phyloP scores from a whole-genome alignment of 2,797 vertebrate species.

The Anabas testudineus region DNA sequence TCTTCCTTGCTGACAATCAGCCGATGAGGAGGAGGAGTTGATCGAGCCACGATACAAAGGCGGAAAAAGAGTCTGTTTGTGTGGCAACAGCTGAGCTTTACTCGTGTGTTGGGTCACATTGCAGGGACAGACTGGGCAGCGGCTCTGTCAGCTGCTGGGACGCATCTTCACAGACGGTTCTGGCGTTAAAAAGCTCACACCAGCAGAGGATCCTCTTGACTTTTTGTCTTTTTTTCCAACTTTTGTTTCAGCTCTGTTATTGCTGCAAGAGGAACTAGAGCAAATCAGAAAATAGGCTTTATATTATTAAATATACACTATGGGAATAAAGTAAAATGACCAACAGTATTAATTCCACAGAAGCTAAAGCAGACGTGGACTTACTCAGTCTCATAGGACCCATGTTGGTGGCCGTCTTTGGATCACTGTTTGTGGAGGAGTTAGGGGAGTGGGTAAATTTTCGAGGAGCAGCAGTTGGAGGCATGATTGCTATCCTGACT shows the following conservation, averaged over 20 bases:
- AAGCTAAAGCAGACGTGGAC: slow-evolving; percentile 15
- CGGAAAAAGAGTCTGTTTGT: neutral
- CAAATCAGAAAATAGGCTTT: neutral
- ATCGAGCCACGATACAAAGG: neutral
- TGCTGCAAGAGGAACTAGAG: slow-evolving; percentile 16
- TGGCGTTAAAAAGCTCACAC: neutral
- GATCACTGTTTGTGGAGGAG: neutral
- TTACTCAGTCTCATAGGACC: slow-evolving; percentile 50
- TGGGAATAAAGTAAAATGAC: neutral
- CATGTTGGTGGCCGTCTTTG: neutral
- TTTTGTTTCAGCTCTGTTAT: slow-evolving; percentile 75
- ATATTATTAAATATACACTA: too few species aligned
- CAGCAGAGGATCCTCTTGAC: slow-evolving; percentile 50
- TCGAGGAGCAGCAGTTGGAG: slow-evolving; percentile 33
- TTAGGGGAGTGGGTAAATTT: neutral
- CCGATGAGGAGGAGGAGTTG: slow-evolving; percentile 10
- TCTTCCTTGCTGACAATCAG: slow-evolving; percentile 55
- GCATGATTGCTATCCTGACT: slow-evolving; percentile 53
- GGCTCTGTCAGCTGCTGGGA: neutral
- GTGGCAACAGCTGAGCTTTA: neutral
- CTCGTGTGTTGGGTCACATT: neutral
- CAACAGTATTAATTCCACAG: neutral
- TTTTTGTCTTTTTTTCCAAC: slow-evolving; percentile 51
- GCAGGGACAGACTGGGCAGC: slow-evolving; percentile 1
- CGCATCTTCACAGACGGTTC: neutral